Evolutionary conservation across 2,113 vertebrate genomes (phyloP).

Genomic region (Stegostoma tigrinum): DNA sequence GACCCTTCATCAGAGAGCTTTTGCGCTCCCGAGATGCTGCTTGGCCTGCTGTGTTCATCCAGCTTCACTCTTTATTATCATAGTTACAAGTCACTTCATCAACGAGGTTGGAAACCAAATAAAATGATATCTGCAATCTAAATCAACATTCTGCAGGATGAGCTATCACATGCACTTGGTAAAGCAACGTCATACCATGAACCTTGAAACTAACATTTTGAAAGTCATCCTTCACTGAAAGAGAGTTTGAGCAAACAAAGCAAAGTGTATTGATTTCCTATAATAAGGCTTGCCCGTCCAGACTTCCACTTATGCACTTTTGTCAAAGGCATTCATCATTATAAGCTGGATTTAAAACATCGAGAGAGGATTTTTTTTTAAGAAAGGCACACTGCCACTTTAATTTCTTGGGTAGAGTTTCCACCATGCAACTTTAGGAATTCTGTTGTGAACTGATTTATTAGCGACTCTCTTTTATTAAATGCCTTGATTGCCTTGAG

Average conservation of each 20-base stretch:
- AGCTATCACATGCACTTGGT: not conserved
- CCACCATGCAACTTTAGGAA: not conserved
- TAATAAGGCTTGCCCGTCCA: not conserved
- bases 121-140: not conserved
- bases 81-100: not conserved
- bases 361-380: not conserved
- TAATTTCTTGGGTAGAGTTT: not conserved
- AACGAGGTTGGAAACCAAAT: not conserved
- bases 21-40: too few relatives aligned
- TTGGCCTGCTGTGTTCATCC: too few relatives aligned
- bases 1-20: too few relatives aligned
- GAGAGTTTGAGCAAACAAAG: not conserved
- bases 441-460: not conserved
- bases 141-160: not conserved
- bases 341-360: not conserved
- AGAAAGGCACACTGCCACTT: not conserved
- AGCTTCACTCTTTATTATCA: too few relatives aligned
- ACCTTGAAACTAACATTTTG: not conserved
- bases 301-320: not conserved
- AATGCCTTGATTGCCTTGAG: not conserved
- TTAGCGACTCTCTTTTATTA: not conserved
- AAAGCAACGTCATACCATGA: not conserved
- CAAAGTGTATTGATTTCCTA: not conserved
- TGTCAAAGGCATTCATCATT: not conserved
- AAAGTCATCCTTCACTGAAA: not conserved